phyloP scores from a whole-genome alignment of 2,888 invertebrate species.

The Plagodis dolabraria region DNA sequence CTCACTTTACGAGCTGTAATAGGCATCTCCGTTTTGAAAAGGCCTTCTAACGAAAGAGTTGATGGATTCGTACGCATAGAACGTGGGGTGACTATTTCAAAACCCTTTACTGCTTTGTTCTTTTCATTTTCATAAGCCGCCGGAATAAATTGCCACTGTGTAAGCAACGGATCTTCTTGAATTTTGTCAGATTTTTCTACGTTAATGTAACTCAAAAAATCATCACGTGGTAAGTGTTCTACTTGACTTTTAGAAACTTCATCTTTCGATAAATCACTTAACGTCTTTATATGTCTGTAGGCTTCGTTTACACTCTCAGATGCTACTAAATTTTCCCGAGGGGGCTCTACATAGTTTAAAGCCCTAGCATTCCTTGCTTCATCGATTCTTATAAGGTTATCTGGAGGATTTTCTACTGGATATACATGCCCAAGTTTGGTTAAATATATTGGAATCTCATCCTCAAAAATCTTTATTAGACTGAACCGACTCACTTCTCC shows the following conservation, averaged over 20 bases:
- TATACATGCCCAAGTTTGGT: slow-evolving; percentile 78
- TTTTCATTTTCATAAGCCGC: slow-evolving; percentile 77
- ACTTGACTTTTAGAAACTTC: slow-evolving; percentile 47
- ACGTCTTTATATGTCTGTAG: slow-evolving; percentile 69
- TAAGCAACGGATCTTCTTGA: slow-evolving; percentile 50
- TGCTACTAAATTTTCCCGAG: slow-evolving; percentile 75
- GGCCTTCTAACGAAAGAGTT: slow-evolving; percentile 87
- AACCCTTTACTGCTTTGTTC: slow-evolving; percentile 58
- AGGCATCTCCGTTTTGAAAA: slow-evolving; percentile 85
- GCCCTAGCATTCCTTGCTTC: slow-evolving; percentile 80
- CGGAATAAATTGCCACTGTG: slow-evolving; percentile 78
- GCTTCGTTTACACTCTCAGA: slow-evolving; percentile 81
- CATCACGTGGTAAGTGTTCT: slow-evolving; percentile 62
- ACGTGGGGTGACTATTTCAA: slow-evolving; percentile 72
- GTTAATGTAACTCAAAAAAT: slow-evolving; percentile 71
- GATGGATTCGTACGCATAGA: slow-evolving; percentile 83
- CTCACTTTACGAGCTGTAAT: slow-evolving; percentile 56
- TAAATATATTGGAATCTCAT: slow-evolving; percentile 80
- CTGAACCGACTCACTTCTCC: slow-evolving; percentile 89
- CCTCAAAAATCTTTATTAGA: slow-evolving; percentile 88
- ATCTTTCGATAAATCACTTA: slow-evolving; percentile 40
- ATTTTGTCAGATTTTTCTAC: slow-evolving; percentile 63
- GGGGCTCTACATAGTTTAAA: slow-evolving; percentile 65
- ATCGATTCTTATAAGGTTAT: slow-evolving; percentile 78
- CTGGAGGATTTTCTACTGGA: slow-evolving; percentile 78